Percentiles rank a stretch among this genome's conserved stretches.
Evolutionary conservation across 2,797 vertebrate species (phyloP).

Genomic region (Platyrinchus mystaceus): DNA sequence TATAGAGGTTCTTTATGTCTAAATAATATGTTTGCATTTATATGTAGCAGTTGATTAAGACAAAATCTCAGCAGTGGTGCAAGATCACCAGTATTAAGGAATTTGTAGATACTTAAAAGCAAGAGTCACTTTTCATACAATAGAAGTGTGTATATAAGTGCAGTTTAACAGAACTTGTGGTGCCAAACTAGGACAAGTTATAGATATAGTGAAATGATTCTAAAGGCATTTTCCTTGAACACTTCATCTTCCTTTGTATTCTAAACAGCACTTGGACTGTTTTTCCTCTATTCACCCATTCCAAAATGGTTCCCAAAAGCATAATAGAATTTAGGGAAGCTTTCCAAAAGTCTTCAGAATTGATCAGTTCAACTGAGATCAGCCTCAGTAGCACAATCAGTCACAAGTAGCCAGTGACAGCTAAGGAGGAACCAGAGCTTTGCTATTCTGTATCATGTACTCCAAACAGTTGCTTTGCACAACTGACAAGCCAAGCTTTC

Average conservation of each 20-base stretch:
- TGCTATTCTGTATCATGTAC: background rate
- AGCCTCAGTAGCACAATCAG: background rate
- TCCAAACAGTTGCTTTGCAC: background rate
- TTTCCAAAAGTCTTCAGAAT: background rate
- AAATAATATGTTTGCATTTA: background rate
- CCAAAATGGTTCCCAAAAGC: background rate
- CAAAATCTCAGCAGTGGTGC: background rate
- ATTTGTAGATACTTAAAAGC: background rate
- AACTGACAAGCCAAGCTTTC: rapidly evolving
- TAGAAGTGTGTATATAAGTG: background rate
- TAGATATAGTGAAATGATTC: background rate
- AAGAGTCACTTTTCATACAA: background rate
- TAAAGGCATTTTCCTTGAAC: background rate
- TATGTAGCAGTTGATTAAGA: background rate
- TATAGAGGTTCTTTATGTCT: background rate
- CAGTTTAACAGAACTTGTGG: background rate
- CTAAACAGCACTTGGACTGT: background rate
- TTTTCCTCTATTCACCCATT: background rate
- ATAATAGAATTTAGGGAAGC: background rate
- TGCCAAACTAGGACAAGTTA: background rate
- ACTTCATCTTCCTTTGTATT: background rate
- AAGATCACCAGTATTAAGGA: background rate
- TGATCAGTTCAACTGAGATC: background rate
- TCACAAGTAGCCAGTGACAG: background rate
- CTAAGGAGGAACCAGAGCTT: background rate